Evolutionary conservation across 2,113 vertebrate genomes (phyloP).

Genomic region (Cyanoliseus patagonus): DNA sequence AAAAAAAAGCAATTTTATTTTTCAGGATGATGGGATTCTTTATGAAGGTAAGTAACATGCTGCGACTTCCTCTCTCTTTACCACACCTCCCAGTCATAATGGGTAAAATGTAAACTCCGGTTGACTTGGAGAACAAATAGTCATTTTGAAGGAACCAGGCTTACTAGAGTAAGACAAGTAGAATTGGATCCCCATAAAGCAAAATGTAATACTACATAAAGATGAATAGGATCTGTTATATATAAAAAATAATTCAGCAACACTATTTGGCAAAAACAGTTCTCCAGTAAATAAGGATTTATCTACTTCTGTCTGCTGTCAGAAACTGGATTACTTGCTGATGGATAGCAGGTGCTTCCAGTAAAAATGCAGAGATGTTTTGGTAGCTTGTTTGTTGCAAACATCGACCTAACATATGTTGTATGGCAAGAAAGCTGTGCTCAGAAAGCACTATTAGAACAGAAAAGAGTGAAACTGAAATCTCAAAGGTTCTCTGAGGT

Average conservation of each 20-base stretch:
- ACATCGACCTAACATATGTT: neutral
- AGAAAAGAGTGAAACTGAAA: neutral
- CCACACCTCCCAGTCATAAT: rapidly evolving
- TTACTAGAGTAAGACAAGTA: neutral
- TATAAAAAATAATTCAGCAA: neutral
- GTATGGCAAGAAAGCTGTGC: neutral
- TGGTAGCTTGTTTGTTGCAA: neutral
- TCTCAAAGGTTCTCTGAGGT: neutral
- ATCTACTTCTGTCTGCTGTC: neutral
- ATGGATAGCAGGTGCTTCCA: neutral
- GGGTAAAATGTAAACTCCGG: neutral
- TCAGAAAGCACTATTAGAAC: neutral
- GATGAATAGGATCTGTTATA: neutral
- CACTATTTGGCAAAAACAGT: neutral
- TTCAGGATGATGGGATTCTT: neutral
- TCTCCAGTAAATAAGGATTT: neutral
- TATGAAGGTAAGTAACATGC: neutral
- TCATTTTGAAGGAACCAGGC: neutral
- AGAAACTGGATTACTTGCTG: neutral
- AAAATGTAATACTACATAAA: neutral
- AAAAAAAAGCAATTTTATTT: neutral
- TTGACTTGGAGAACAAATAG: neutral
- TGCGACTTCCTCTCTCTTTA: neutral
- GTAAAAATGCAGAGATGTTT: neutral
- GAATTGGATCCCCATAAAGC: neutral